A percentile compares a stretch with the other conserved stretches of the same genome.
Evolutionary conservation across 2,888 invertebrate species (phyloP).

Genomic region (Synanthedon myopaeformis): DNA sequence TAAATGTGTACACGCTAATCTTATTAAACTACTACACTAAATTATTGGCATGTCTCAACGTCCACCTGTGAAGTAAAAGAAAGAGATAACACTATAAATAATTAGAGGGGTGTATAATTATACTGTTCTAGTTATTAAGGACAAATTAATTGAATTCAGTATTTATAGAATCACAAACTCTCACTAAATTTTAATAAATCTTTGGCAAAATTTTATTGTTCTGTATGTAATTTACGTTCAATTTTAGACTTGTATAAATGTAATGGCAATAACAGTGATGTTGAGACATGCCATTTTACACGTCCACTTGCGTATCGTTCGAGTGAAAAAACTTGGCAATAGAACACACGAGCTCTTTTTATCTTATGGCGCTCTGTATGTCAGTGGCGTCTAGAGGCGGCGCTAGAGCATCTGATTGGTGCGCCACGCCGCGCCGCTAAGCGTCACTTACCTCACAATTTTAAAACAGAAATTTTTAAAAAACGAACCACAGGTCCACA

Average conservation of each 20-base stretch:
- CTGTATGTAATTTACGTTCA: no score
- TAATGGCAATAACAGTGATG: background rate
- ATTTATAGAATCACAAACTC: no score
- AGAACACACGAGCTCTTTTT: slow-evolving; percentile 28
- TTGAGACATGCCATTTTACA: slow-evolving; percentile 18
- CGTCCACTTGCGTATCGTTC: slow-evolving; percentile 30
- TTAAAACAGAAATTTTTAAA: no score
- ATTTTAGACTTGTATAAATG: no score
- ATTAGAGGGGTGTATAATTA: no score
- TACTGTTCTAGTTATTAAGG: no score
- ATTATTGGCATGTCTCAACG: slow-evolving; percentile 5
- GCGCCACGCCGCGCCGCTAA: slow-evolving; percentile 3
- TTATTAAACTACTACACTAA: slow-evolving; percentile 3
- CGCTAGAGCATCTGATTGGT: slow-evolving; percentile 4
- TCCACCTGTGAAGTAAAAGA: no score
- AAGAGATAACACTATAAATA: no score
- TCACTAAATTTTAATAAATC: no score
- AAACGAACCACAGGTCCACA: no score
- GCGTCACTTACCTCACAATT: background rate
- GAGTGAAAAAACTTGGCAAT: slow-evolving; percentile 55
- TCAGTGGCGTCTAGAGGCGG: slow-evolving; percentile 21
- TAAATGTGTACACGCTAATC: slow-evolving; percentile 16
- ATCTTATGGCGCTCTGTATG: slow-evolving; percentile 37
- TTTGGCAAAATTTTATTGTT: no score
- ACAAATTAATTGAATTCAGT: no score